These are phyloP conservation scores for Ametastegia equiseti DNA, from an alignment of 2,888 invertebrate species.

Conservation along the genomic window DNA sequence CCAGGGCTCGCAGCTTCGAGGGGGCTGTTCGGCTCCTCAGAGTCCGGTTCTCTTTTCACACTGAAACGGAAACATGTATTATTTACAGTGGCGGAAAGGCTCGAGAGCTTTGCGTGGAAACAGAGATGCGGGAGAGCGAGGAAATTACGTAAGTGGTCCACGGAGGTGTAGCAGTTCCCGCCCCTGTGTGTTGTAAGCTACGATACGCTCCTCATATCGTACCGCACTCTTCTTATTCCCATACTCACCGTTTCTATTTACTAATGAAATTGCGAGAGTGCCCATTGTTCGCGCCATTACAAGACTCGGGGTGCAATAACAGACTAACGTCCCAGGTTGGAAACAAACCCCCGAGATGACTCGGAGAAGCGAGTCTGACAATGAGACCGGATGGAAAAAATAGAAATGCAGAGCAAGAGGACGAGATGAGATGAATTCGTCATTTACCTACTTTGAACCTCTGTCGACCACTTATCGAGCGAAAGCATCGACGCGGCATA, in stretches of 20 bases:
- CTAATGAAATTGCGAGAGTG: conserved; percentile 12
- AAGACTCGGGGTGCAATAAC: no score
- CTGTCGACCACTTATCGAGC: neutral
- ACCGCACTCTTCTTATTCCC: neutral
- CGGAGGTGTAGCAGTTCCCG: neutral
- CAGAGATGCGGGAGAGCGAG: conserved; percentile 16
- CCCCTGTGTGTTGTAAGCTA: no score
- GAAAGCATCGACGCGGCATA: neutral
- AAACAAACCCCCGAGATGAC: no score
- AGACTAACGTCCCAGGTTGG: no score
- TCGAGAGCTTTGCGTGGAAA: conserved; percentile 27
- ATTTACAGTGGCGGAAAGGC: conserved; percentile 60
- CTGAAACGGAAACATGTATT: conserved; percentile 71
- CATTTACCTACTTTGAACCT: neutral
- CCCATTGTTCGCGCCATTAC: no score
- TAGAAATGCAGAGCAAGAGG: neutral
- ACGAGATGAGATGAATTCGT: neutral
- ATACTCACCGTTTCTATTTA: neutral
- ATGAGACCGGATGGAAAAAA: conserved; percentile 1
- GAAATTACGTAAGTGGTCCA: conserved; percentile 30
- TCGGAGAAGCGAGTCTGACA: no score
- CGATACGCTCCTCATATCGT: neutral
- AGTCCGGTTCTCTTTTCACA: conserved; percentile 73
- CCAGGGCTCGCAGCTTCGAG: conserved; percentile 74
- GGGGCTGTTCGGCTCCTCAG: conserved; percentile 73